These are phyloP conservation scores for Neogale vison DNA, from an alignment of 2,113 vertebrate genomes.

Conservation along the genomic window DNA sequence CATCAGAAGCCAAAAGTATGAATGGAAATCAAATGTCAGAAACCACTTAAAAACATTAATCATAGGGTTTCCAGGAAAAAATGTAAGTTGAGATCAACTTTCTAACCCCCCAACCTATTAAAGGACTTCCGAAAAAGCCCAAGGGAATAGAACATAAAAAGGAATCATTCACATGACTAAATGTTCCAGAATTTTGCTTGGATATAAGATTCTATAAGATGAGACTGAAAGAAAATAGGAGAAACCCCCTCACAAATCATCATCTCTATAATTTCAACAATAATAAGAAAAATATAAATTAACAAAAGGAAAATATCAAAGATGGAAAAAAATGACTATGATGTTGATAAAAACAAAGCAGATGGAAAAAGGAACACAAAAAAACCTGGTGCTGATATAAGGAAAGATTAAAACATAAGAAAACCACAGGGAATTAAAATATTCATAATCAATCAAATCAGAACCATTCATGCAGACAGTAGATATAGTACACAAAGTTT, in stretches of 20 bases:
- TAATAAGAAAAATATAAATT: neutral
- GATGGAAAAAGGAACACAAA: neutral
- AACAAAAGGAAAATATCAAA: neutral
- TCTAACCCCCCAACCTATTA: neutral
- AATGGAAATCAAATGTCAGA: constrained; percentile 46
- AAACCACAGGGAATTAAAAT: neutral
- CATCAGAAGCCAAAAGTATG: neutral
- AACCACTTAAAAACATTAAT: constrained; percentile 69
- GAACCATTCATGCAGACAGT: neutral
- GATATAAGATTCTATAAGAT: neutral
- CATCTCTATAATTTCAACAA: neutral
- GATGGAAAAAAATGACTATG: neutral
- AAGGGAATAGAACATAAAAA: neutral
- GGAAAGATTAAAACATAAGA: neutral
- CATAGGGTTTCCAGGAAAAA: constrained; percentile 64
- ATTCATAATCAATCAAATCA: neutral
- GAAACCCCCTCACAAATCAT: neutral
- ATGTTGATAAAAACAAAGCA: neutral
- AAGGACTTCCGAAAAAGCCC: neutral
- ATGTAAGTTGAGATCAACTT: neutral
- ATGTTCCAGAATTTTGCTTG: neutral
- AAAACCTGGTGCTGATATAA: neutral
- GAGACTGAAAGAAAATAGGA: neutral
- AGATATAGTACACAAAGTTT: neutral
- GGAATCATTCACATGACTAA: neutral